phyloP scores from a whole-genome alignment of 2,113 vertebrate genomes.

The Malurus alboscapulatus region DNA sequence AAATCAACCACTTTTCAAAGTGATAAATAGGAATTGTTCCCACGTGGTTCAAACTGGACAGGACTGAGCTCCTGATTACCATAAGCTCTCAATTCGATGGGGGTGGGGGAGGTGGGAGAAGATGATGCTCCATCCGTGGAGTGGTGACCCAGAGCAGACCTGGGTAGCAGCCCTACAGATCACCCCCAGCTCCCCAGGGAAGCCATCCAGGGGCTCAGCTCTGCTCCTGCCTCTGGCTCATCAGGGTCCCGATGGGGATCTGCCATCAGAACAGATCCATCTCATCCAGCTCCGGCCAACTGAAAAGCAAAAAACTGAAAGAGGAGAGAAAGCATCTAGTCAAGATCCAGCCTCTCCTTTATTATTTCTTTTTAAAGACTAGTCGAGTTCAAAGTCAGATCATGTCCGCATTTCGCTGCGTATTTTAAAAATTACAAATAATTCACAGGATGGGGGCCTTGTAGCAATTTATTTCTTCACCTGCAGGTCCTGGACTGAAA shows the following conservation, averaged over 20 bases:
- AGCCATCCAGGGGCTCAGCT: not conserved
- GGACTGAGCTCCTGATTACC: not conserved
- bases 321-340: not conserved
- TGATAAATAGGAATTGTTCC: conserved; percentile 52
- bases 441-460: not conserved
- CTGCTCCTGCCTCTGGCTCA: accelerated
- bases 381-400: conserved; percentile 2
- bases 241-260: accelerated
- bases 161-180: not conserved
- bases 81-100: not conserved
- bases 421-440: not conserved
- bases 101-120: not conserved
- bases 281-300: not conserved
- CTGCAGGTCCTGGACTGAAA: not conserved
- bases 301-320: not conserved
- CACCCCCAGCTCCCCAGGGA: not conserved
- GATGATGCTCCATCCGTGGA: not conserved
- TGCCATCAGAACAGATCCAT: not conserved
- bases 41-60: not conserved
- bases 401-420: accelerated
- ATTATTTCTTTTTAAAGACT: not conserved
- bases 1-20: conserved; percentile 31
- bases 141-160: not conserved
- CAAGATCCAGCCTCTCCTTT: not conserved
- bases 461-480: conserved; percentile 16